Base-by-base conservation (phyloP, 2,888 invertebrate genomes). In the Diaphora mendica region DNA sequence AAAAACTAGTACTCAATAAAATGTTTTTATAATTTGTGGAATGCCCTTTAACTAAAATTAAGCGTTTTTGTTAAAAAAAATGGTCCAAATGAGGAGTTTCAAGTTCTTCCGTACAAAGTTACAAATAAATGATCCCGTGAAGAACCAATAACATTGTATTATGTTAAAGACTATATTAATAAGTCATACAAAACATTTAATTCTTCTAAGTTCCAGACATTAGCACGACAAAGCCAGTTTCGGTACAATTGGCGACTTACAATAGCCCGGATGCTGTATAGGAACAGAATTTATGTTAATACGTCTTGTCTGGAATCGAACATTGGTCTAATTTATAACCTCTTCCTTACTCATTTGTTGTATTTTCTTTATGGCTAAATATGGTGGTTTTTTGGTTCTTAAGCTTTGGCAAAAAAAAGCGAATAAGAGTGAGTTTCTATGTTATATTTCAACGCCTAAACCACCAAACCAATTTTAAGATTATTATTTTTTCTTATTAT, bases 191-290 rank as follows among this genome's bases (percentile, higher is more conserved):
- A 71, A 71, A 59, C 51, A 59, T 23, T 59, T 62, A 72, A 72
- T 76, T 78, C n/a, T 68, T 51, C 51, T 62, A 74, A 83, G 69
- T 11, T n/a, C 64, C 55, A 65, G 35, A 70, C 42, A 83, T 83
- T 81, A 81, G 35, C 76, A 81, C 77, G 68, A 82, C 70, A 81
- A 83, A 77, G 62, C 68, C 8, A 8, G 64, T 71, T 70, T 68
- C 55, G 69, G 66, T 13, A 62, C 13, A n/a, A 68, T 30, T 59
- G 42, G 3, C 39, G 30, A 55, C 59, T 65, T 11, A 72, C 15
- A 30, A 81, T 68, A 42, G 67, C 33, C 78, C 73, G 84, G 84
- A 75, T 72, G 73, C 79, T 79, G 69, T 75, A 73, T 70, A 64
- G 64, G 26, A 70, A 73, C 13, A 23, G 59, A 64, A 67, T 79